These are phyloP conservation scores for Prunella himalayana DNA, from an alignment of 2,113 vertebrate genomes.

Conservation along the genomic window DNA sequence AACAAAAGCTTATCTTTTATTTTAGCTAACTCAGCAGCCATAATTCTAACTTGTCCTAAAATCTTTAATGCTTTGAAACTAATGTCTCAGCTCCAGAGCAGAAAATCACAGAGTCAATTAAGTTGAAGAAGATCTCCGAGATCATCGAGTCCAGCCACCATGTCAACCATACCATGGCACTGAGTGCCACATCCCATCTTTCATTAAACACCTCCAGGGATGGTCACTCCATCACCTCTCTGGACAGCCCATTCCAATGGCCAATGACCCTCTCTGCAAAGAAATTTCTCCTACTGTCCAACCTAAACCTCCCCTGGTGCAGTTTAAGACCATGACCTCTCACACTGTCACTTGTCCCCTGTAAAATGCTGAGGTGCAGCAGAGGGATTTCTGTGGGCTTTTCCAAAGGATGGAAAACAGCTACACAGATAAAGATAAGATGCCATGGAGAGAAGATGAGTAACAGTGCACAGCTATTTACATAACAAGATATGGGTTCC, in stretches of 20 bases:
- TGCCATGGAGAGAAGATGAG: background rate
- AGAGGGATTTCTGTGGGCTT: background rate
- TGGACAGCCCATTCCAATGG: no score
- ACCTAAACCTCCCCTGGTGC: background rate
- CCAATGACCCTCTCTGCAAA: accelerated
- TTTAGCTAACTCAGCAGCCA: no score
- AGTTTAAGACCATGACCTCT: background rate
- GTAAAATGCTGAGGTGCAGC: accelerated
- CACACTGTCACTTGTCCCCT: accelerated
- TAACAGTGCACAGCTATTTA: background rate
- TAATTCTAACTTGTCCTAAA: no score
- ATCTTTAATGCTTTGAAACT: no score
- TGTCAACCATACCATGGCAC: accelerated
- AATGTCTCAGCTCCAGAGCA: background rate
- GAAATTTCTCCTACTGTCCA: background rate
- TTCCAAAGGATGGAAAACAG: background rate
- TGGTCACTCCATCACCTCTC: accelerated
- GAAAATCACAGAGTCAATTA: background rate
- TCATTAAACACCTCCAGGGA: no score
- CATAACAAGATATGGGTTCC: background rate
- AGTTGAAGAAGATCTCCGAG: background rate
- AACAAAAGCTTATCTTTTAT: no score
- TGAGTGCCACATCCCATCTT: background rate
- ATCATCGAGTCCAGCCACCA: accelerated
- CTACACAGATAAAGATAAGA: no score